Conservation (phyloP, 2,797 vertebrate genomes). For the Lagorchestes hirsutus region DNA sequence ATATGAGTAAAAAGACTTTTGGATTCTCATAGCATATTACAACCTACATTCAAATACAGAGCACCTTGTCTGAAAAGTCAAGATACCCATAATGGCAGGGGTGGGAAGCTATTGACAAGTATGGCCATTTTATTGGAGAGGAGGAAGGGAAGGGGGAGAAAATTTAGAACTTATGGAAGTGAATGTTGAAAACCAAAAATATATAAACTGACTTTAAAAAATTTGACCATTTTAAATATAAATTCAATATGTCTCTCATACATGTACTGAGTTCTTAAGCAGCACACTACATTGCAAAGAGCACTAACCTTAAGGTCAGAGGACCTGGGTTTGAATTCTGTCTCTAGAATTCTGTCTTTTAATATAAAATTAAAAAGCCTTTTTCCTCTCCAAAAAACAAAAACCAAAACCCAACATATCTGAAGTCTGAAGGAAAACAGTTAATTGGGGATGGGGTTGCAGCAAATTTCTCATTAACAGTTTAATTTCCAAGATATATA, state of each 20-base stretch:
- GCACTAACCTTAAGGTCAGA: neutral
- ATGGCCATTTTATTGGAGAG: neutral
- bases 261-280: neutral
- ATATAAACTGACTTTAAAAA: no score
- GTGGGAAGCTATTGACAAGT: neutral
- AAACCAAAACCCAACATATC: neutral
- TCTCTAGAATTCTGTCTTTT: no score
- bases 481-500: neutral
- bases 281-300: neutral
- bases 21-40: neutral
- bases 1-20: neutral
- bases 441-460: neutral
- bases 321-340: neutral
- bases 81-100: neutral
- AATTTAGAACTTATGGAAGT: no score
- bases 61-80: neutral
- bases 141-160: no score
- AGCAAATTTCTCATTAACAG: neutral
- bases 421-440: neutral
- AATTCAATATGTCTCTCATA: neutral
- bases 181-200: no score
- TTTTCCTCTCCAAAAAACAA: no score
- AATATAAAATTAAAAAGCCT: neutral
- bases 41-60: neutral
- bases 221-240: neutral